phyloP scores from a whole-genome alignment of 1,140 invertebrate species.

The Geopemphigus sp. region DNA sequence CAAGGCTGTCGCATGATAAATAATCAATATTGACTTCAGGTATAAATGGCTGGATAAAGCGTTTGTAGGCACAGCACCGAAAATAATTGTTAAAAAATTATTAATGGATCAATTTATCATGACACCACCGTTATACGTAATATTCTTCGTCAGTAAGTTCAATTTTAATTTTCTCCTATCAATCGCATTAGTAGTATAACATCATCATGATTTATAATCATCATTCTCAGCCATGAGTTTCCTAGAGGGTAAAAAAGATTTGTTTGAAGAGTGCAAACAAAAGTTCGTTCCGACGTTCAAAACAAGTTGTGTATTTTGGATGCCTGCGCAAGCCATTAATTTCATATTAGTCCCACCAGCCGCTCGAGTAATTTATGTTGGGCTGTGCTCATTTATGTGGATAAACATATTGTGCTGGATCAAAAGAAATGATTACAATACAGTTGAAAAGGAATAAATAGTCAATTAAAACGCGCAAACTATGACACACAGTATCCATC shows the following conservation, averaged over 20 bases:
- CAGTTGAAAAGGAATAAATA: constrained; percentile 19
- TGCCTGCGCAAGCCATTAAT: constrained; percentile 60
- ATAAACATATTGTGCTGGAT: constrained; percentile 60
- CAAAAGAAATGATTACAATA: constrained; percentile 54
- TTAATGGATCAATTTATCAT: constrained; percentile 74
- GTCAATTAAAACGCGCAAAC: background rate
- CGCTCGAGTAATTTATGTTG: constrained; percentile 60
- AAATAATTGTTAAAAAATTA: constrained; percentile 68
- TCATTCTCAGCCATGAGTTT: constrained; percentile 53
- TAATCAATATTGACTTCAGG: constrained; percentile 58
- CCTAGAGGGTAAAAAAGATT: constrained; percentile 53
- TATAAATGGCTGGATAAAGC: constrained; percentile 74
- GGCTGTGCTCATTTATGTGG: constrained; percentile 59
- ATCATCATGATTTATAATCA: too few species aligned
- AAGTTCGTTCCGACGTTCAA: constrained; percentile 55
- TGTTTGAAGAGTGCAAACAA: constrained; percentile 52
- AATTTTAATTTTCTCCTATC: background rate
- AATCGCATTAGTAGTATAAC: too few species aligned
- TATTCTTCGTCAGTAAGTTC: constrained; percentile 61
- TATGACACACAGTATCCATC: background rate
- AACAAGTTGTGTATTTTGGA: constrained; percentile 59
- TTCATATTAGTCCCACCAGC: constrained; percentile 58
- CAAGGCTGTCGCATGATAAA: background rate
- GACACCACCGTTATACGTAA: constrained; percentile 67
- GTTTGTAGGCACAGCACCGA: constrained; percentile 65